phyloP scores from a whole-genome alignment of 2,797 vertebrate species.

The Chrosomus eos region DNA sequence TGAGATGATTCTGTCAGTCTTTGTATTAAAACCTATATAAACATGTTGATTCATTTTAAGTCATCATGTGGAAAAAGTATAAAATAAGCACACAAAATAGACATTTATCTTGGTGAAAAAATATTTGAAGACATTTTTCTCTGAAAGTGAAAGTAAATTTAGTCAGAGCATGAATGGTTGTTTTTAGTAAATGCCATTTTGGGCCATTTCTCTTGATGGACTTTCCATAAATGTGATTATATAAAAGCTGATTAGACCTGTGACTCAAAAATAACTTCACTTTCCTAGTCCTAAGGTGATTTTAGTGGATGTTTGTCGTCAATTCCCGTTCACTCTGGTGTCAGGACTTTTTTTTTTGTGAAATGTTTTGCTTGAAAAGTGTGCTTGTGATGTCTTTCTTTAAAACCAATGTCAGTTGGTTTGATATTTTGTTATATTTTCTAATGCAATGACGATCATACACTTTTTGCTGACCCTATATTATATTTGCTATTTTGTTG shows the following conservation, averaged over 20 bases:
- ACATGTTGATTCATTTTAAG: not conserved
- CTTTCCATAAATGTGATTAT: not conserved
- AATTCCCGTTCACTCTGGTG: not conserved
- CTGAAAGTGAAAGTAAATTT: not conserved
- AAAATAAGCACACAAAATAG: not conserved
- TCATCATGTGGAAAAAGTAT: not conserved
- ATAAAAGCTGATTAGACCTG: constrained; percentile 1
- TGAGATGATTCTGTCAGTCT: constrained; percentile 61
- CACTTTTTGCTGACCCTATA: not conserved
- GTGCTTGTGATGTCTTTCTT: not conserved
- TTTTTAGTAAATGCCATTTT: not conserved
- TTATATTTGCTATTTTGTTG: not conserved
- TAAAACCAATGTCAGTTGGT: not conserved
- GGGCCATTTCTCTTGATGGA: not conserved
- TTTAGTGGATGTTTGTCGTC: not conserved
- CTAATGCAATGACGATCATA: not conserved
- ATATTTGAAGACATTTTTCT: not conserved
- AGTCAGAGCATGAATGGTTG: not conserved
- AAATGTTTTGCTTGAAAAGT: not conserved
- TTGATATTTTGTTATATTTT: not conserved
- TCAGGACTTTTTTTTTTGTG: not conserved
- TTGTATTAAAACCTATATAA: not conserved
- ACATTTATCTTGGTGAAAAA: not conserved
- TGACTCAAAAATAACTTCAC: not conserved
- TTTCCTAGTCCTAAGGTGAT: not conserved